A percentile compares a stretch with the other conserved stretches of the same genome.
Evolutionary conservation across 2,888 invertebrate genomes (phyloP).

Genomic region (Drosophila maculinotata): DNA sequence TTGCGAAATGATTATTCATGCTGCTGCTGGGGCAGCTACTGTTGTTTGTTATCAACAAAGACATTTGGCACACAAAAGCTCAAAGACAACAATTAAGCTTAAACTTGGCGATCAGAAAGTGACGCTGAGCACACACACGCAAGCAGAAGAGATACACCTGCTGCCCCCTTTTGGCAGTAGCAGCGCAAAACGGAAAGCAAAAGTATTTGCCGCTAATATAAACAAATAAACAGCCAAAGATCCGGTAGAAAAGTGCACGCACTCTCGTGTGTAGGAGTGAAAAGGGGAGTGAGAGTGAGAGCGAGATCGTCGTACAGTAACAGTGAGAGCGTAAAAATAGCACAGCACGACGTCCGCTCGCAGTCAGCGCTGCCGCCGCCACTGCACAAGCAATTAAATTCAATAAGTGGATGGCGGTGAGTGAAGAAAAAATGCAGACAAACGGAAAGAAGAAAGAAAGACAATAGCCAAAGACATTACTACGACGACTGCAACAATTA

Average conservation of each 20-base stretch:
- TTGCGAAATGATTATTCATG: conserved; percentile 61
- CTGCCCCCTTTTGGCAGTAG: conserved; percentile 23
- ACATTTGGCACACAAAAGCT: conserved; percentile 51
- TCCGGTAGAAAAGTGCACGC: conserved; percentile 62
- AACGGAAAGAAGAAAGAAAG: conserved; percentile 46
- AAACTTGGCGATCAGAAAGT: conserved; percentile 39
- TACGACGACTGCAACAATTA: conserved; percentile 18
- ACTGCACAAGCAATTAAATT: conserved; percentile 75
- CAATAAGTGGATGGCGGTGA: conserved; percentile 70
- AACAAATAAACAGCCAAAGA: conserved; percentile 78
- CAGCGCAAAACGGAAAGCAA: conserved; percentile 68
- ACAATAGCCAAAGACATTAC: conserved; percentile 51
- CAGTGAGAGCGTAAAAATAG: conserved; percentile 72
- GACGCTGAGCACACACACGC: conserved; percentile 22
- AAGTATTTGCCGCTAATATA: conserved; percentile 77
- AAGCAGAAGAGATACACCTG: conserved; percentile 19
- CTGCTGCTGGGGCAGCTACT: conserved; percentile 12
- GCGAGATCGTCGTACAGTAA: conserved; percentile 33
- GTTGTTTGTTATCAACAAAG: conserved; percentile 28
- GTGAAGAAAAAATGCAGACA: conserved; percentile 61
- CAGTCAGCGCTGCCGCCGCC: conserved; percentile 20
- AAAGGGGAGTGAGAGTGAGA: conserved; percentile 20
- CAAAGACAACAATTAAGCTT: conserved; percentile 20
- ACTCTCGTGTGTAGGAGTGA: conserved; percentile 24
- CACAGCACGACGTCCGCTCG: conserved; percentile 42